Percentiles rank a stretch among this genome's conserved stretches.
phyloP scores from a whole-genome alignment of 1,140 invertebrate species.

The Hycleus cichorii region DNA sequence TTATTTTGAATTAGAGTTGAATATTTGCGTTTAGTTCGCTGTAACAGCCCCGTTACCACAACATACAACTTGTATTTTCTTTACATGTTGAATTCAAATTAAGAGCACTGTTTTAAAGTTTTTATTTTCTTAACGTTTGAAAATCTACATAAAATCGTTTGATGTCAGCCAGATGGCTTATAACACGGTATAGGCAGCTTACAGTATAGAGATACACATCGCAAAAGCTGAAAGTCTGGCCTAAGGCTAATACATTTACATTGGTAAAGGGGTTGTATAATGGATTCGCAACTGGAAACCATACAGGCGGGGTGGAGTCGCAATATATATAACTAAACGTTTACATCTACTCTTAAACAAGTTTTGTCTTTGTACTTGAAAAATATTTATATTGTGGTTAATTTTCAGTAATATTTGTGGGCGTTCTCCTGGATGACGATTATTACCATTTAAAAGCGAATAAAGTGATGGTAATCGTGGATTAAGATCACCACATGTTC shows the following conservation, averaged over 20 bases:
- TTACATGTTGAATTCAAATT: too few species aligned
- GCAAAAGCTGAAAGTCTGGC: constrained; percentile 8
- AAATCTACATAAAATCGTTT: constrained; percentile 37
- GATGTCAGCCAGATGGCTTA: constrained; percentile 32
- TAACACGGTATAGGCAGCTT: constrained; percentile 17
- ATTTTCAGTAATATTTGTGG: neutral
- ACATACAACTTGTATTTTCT: too few species aligned
- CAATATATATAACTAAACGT: constrained; percentile 28
- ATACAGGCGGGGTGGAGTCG: constrained; percentile 28
- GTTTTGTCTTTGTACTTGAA: constrained; percentile 37
- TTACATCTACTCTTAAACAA: constrained; percentile 19
- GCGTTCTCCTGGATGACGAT: neutral
- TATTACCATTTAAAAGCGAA: too few species aligned
- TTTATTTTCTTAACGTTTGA: constrained; percentile 33
- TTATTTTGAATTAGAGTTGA: too few species aligned
- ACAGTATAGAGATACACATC: too few species aligned
- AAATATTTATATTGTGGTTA: constrained; percentile 35
- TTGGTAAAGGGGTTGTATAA: constrained; percentile 27
- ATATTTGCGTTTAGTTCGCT: too few species aligned
- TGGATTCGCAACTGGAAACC: neutral
- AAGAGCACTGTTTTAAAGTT: constrained; percentile 33
- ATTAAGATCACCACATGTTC: too few species aligned
- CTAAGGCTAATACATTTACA: constrained; percentile 32
- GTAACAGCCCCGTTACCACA: too few species aligned
- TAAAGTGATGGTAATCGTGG: too few species aligned